Conservation (phyloP, 2,113 vertebrate genomes). For the Gnathonemus longibarbis region DNA sequence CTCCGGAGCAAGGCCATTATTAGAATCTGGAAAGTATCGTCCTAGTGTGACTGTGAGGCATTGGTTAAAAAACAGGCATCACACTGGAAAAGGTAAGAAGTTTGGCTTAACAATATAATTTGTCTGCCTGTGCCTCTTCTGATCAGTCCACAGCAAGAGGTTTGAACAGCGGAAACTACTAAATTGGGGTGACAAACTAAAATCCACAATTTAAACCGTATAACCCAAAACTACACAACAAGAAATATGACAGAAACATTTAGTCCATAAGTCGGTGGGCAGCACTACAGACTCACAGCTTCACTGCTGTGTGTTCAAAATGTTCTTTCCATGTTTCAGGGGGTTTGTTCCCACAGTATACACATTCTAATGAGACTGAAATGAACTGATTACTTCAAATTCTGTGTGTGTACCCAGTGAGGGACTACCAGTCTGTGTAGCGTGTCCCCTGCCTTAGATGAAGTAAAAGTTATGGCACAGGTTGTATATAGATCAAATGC, state of each 20-base stretch:
- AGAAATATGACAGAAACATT: not conserved
- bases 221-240: not conserved
- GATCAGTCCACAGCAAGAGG: not conserved
- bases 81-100: not conserved
- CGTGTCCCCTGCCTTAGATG: not conserved
- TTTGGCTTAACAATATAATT: not conserved
- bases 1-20: not conserved
- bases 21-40: not conserved
- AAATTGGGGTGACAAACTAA: not conserved
- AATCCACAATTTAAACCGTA: not conserved
- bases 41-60: not conserved
- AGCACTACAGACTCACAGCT: not conserved
- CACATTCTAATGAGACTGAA: not conserved
- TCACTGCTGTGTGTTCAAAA: not conserved
- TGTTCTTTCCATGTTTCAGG: not conserved
- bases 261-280: not conserved
- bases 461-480: not conserved
- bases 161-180: not conserved
- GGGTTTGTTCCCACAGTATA: not conserved
- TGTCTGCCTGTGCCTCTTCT: not conserved
- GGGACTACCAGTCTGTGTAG: not conserved
- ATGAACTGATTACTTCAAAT: not conserved
- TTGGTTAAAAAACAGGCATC: not conserved
- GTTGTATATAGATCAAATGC: not conserved
- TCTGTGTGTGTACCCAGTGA: not conserved